Evolutionary conservation across 2,113 vertebrate species (phyloP).

Genomic region (Felis chaus): DNA sequence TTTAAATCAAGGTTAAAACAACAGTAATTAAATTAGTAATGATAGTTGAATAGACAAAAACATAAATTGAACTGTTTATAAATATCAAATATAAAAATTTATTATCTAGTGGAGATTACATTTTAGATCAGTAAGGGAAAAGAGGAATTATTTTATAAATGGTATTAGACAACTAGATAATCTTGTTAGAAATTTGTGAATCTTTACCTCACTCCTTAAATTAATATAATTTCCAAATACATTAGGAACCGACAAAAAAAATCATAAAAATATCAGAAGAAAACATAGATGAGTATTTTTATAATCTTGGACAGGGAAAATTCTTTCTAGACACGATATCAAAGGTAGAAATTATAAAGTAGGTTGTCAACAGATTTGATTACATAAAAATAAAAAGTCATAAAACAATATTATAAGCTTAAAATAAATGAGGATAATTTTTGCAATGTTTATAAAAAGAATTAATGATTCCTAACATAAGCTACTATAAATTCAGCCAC

Average conservation of each 20-base stretch:
- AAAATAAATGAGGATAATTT: background rate
- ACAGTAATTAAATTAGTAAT: background rate
- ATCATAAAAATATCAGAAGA: conserved; percentile 19
- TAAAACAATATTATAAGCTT: background rate
- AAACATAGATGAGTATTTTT: conserved; percentile 18
- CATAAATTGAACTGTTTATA: conserved; percentile 26
- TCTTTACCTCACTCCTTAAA: background rate
- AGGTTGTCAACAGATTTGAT: conserved; percentile 6
- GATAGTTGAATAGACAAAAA: background rate
- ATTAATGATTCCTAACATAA: conserved; percentile 11
- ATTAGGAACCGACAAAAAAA: conserved; percentile 20
- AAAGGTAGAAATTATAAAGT: background rate
- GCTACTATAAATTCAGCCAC: background rate
- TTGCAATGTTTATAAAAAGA: background rate
- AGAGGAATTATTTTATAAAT: background rate
- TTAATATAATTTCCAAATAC: background rate
- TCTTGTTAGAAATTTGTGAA: background rate
- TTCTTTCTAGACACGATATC: background rate
- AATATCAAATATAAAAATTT: conserved; percentile 46
- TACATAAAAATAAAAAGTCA: background rate
- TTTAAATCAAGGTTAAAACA: conserved; percentile 38
- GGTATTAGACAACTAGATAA: background rate
- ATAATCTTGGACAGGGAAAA: background rate
- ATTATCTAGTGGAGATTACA: conserved; percentile 1
- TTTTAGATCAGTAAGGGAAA: background rate